A percentile compares a stretch with the other conserved stretches of the same genome.
phyloP scores from a whole-genome alignment of 2,797 vertebrate genomes.

The Myripristis murdjan region DNA sequence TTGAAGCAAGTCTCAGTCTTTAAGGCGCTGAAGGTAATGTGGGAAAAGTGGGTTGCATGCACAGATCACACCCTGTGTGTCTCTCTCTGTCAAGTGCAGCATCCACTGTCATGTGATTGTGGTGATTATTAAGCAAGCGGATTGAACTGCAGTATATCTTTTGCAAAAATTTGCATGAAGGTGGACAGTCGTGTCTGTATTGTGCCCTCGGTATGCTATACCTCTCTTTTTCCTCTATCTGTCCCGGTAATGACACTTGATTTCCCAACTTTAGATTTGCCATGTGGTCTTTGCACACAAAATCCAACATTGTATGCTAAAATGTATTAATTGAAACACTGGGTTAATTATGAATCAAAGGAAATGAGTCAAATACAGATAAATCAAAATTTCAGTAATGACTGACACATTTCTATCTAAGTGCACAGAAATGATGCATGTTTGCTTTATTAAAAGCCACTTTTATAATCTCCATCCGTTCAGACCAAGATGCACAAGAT shows the following conservation, averaged over 20 bases:
- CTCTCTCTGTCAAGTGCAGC: slow-evolving; percentile 40
- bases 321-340: not conserved
- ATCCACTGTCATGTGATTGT: slow-evolving; percentile 45
- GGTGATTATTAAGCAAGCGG: slow-evolving; percentile 17
- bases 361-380: not conserved
- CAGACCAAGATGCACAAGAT: not conserved
- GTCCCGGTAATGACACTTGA: not conserved
- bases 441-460: too few species aligned
- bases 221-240: not conserved
- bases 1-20: slow-evolving; percentile 96
- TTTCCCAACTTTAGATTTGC: slow-evolving; percentile 14
- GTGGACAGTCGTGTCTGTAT: slow-evolving; percentile 37
- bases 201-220: slow-evolving; percentile 18
- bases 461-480: not conserved
- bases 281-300: slow-evolving; percentile 52
- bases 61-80: slow-evolving; percentile 50
- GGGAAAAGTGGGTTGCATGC: slow-evolving; percentile 73
- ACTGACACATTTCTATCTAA: not conserved
- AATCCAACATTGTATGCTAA: slow-evolving; percentile 8
- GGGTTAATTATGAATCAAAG: not conserved
- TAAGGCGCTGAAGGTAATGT: slow-evolving; percentile 98
- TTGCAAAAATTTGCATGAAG: slow-evolving; percentile 55
- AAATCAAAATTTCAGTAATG: not conserved
- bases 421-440: not conserved
- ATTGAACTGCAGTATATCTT: slow-evolving; percentile 4